Evolutionary conservation across 2,888 invertebrate species (phyloP).

Genomic region (Timema cristinae): DNA sequence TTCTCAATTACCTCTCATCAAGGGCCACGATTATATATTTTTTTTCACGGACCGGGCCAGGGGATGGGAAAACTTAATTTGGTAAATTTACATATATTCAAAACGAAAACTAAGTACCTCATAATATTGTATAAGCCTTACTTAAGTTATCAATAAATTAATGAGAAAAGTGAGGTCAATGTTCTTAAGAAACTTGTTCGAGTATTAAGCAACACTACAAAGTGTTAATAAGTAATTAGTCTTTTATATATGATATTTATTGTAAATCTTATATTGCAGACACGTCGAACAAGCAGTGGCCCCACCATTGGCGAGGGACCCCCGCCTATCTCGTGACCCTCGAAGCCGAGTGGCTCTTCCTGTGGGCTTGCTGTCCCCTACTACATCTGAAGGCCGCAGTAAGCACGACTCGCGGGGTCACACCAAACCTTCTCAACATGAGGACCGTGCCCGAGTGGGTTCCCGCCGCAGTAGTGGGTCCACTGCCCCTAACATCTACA

Average conservation of each 20-base stretch:
- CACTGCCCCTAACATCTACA: neutral
- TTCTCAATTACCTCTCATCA: no score
- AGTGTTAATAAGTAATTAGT: no score
- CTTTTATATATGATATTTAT: neutral
- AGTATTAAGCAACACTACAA: no score
- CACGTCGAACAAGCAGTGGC: neutral
- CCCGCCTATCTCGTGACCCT: conserved; percentile 28
- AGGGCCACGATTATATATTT: no score
- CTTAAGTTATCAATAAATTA: no score
- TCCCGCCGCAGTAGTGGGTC: conserved; percentile 7
- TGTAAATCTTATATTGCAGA: neutral
- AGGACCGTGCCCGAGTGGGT: neutral
- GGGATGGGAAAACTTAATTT: no score
- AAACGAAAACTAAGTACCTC: no score
- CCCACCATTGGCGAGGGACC: conserved; percentile 25
- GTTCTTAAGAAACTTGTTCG: neutral
- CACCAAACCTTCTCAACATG: neutral
- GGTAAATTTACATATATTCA: no score
- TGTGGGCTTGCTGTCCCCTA: conserved; percentile 5
- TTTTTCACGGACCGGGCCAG: no score
- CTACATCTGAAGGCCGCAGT: conserved; percentile 2
- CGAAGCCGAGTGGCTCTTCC: conserved; percentile 21
- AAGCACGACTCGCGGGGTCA: neutral
- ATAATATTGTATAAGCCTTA: no score
- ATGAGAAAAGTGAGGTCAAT: no score